Evolutionary conservation across 2,113 vertebrate genomes (phyloP), one percentile per base, ranked within the genome.

Genomic region (Phalacrocorax pelagicus): DNA sequence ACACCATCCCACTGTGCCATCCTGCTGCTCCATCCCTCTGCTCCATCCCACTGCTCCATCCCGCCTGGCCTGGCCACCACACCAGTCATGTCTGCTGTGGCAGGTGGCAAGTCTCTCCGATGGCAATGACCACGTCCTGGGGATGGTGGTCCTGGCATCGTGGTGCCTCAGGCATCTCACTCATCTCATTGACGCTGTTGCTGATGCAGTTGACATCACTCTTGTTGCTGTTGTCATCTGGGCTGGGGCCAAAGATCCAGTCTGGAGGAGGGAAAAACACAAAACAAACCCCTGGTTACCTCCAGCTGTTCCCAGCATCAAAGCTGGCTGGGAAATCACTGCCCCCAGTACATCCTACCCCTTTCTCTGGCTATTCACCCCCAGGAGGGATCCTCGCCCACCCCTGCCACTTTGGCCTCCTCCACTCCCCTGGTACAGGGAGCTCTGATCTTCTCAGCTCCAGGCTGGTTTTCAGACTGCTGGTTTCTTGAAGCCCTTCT

Each of bases 141-240:
- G 96, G 46, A 10, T 96, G 96, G 36, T 19, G 90, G 32, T 96
- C 95, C 7, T n/a, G 73, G 55, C 8, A 93, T n/a, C 58, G 88
- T 0, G 42, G 65, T 1, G 3, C 69, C 86, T 95, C 94, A 0
- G 92, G 94, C 83, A 97, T 89, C 93, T 98, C 98, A 0, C 80
- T 97, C 97, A 98, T 97, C 93, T 99, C 98, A 0, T 96, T 98
- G 87, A 97, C 84, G 19, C 96, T 98, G 96, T 74, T 98, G 86
- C 98, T 97, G 96, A 99, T 98, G 97, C 98, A 98, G 97, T 98
- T 99, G 84, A 99, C 74, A 16, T 99, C 98, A 0, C 97, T 98
- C 87, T 99, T 98, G 97, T 97, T 98, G 96, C 97, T 97, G 97
- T 94, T 96, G 84, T 97, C 95, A 9, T 97, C 95, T 0, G 97